Percentiles rank a stretch among this genome's conserved stretches.
Conservation (phyloP, 2,888 invertebrate species). For the Sabatieria punctata region DNA sequence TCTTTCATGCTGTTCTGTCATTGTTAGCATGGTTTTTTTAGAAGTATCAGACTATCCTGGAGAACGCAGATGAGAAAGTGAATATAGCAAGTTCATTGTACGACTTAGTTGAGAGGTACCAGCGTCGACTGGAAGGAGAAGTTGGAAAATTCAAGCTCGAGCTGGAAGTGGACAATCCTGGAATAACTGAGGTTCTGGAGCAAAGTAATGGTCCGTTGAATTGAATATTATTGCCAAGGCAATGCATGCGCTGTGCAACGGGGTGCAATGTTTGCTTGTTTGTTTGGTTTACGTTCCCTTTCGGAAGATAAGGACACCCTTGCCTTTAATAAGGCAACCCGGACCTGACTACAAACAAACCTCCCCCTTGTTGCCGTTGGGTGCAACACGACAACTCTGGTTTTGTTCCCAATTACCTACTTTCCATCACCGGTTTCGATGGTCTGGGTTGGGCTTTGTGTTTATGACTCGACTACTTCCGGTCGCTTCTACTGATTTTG, state of each 20-base stretch:
- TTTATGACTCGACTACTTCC: too few relatives aligned
- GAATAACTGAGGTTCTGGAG: conserved; percentile 71
- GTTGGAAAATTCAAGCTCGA: conserved; percentile 95
- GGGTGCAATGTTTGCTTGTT: too few relatives aligned
- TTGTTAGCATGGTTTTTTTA: conserved; percentile 1
- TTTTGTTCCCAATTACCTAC: too few relatives aligned
- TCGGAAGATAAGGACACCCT: neutral
- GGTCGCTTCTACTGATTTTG: too few relatives aligned
- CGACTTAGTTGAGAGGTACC: conserved; percentile 78
- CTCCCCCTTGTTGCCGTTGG: too few relatives aligned
- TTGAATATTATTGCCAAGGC: neutral
- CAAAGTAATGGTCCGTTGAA: conserved; percentile 13
- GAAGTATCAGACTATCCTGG: conserved; percentile 74
- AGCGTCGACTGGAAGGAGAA: conserved; percentile 69
- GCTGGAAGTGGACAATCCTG: conserved; percentile 91
- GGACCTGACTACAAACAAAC: too few relatives aligned
- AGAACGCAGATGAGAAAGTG: conserved; percentile 91
- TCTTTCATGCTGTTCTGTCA: conserved; percentile 1
- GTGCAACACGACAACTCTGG: too few relatives aligned
- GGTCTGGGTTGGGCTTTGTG: too few relatives aligned
- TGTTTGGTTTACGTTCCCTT: too few relatives aligned
- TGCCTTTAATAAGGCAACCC: too few relatives aligned
- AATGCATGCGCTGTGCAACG: neutral
- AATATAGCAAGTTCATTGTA: conserved; percentile 80
- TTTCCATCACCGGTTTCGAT: too few relatives aligned